Conservation (phyloP, 1,140 invertebrate species). For the Octopus sinensis region DNA sequence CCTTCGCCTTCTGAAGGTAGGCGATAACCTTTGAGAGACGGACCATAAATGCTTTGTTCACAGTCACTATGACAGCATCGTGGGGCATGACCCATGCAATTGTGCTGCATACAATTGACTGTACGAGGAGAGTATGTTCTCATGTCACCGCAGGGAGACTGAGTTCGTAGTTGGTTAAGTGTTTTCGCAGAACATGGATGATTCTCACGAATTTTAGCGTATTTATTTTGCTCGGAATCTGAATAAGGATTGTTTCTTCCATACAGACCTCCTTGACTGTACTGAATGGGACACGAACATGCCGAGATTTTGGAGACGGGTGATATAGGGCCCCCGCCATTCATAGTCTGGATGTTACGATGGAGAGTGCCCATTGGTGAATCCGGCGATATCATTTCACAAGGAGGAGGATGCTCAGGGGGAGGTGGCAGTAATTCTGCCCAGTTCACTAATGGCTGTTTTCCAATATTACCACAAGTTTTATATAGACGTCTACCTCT, state of each 20-base stretch:
- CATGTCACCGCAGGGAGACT: constrained; percentile 28
- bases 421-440: constrained; percentile 73
- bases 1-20: constrained; percentile 13
- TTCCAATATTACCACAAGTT: constrained; percentile 47
- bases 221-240: constrained; percentile 40
- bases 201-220: constrained; percentile 40
- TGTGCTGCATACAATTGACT: constrained; percentile 19
- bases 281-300: constrained; percentile 49
- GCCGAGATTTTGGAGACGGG: constrained; percentile 50
- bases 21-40: constrained; percentile 5
- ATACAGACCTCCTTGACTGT: constrained; percentile 32
- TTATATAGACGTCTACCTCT: constrained; percentile 37
- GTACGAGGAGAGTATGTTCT: constrained; percentile 17
- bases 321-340: constrained; percentile 34
- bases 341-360: constrained; percentile 29
- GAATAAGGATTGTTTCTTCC: constrained; percentile 43
- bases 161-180: constrained; percentile 35
- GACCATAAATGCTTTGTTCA: constrained; percentile 23
- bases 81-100: constrained; percentile 24
- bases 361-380: constrained; percentile 35
- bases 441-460: constrained; percentile 67
- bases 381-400: constrained; percentile 46
- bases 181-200: constrained; percentile 40
- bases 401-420: constrained; percentile 74
- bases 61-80: constrained; percentile 29